A percentile compares a stretch with the other conserved stretches of the same genome.
Conservation (phyloP, 2,113 vertebrate species). For the Ardeotis arabs region DNA sequence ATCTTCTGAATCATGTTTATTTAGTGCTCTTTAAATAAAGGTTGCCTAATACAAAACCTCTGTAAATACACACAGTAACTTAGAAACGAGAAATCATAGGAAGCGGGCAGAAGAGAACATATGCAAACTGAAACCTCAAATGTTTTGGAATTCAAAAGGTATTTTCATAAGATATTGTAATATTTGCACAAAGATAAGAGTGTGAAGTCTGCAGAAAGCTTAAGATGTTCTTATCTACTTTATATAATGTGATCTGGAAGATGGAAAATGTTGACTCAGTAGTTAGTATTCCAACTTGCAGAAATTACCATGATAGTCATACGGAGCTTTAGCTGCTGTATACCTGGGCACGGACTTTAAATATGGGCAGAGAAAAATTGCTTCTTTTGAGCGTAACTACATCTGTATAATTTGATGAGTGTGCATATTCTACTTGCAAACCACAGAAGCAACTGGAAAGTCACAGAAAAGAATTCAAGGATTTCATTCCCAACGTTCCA, state of each 20-base stretch:
- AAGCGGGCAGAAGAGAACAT: not conserved
- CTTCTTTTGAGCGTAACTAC: not conserved
- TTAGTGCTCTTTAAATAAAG: not conserved
- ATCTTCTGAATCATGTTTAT: not conserved
- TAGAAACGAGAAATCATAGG: not conserved
- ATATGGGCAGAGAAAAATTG: not conserved
- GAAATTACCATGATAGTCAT: not conserved
- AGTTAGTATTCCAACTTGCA: not conserved
- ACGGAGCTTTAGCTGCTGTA: not conserved
- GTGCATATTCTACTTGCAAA: not conserved
- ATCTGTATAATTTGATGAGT: not conserved
- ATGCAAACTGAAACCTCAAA: not conserved
- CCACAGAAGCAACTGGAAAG: not conserved
- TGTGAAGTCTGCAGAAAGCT: not conserved
- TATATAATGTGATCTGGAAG: not conserved
- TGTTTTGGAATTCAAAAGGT: not conserved
- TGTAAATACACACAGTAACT: not conserved
- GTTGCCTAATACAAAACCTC: not conserved
- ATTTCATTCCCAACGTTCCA: not conserved
- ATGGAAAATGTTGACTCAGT: not conserved
- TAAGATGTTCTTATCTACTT: constrained; percentile 9
- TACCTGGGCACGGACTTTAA: not conserved
- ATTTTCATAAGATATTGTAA: not conserved
- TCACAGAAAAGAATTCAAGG: not conserved
- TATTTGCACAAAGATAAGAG: constrained; percentile 41